Conservation (phyloP, 2,797 vertebrate species). For the Monodelphis domestica region DNA sequence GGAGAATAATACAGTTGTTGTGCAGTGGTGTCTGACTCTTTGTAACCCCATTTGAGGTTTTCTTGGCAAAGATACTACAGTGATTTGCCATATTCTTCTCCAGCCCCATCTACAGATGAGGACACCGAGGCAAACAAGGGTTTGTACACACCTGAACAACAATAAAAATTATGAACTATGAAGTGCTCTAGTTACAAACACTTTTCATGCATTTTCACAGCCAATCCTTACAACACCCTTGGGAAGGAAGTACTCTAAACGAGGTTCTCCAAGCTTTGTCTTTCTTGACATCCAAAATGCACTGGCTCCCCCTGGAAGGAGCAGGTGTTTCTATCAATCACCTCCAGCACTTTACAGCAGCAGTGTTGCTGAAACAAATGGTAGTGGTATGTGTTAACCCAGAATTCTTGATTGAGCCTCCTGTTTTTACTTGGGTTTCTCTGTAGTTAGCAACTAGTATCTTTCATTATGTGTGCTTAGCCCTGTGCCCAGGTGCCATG, state of each 20-base stretch:
- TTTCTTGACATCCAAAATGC: not conserved
- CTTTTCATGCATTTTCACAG: not conserved
- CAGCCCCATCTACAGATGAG: too few species aligned
- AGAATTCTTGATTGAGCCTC: not conserved
- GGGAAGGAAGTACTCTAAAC: not conserved
- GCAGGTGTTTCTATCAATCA: not conserved
- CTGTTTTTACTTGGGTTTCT: not conserved
- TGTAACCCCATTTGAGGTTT: too few species aligned
- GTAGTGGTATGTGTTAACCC: not conserved
- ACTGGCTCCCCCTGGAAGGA: not conserved
- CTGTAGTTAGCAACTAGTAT: not conserved
- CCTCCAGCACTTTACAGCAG: not conserved
- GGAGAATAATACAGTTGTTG: not conserved
- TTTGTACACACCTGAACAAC: too few species aligned
- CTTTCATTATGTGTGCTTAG: not conserved
- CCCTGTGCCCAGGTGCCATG: not conserved
- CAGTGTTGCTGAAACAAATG: not conserved
- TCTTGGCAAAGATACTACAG: not conserved
- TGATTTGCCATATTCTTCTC: too few species aligned
- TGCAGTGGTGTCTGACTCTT: too few species aligned
- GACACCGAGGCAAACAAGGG: too few species aligned
- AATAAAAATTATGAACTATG: too few species aligned
- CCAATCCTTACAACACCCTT: not conserved
- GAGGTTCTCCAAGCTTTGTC: not conserved
- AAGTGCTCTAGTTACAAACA: not conserved